Evolutionary conservation across 2,797 vertebrate genomes (phyloP).

Genomic region (Coracias cyanogaster): DNA sequence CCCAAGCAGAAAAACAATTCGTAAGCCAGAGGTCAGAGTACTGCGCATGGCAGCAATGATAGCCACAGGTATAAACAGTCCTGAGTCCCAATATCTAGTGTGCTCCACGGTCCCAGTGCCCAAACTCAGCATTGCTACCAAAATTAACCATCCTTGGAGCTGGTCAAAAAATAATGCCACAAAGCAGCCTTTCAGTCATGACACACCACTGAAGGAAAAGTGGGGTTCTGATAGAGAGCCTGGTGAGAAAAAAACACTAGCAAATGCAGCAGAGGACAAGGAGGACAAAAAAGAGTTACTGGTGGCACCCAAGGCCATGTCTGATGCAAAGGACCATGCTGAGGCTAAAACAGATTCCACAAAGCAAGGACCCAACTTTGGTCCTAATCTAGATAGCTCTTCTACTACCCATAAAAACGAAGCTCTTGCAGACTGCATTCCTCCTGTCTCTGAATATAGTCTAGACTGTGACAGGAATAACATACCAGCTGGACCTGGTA

Average conservation of each 20-base stretch:
- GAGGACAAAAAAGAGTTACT: neutral
- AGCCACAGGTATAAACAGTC: conserved; percentile 64
- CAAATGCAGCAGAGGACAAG: neutral
- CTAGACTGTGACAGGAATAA: neutral
- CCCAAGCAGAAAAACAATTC: conserved; percentile 2
- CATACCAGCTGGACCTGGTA: neutral
- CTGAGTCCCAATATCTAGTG: conserved; percentile 65
- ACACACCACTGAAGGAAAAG: neutral
- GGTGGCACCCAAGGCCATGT: neutral
- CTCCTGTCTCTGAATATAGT: neutral
- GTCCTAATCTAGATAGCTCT: neutral
- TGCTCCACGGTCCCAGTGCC: conserved; percentile 64
- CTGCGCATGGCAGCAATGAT: conserved; percentile 59
- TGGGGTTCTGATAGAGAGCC: neutral
- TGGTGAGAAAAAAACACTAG: neutral
- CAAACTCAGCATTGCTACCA: conserved; percentile 69
- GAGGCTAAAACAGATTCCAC: neutral
- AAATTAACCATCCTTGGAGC: conserved; percentile 70
- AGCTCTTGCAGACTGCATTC: neutral
- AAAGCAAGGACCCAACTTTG: neutral
- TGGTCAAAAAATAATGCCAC: conserved; percentile 64
- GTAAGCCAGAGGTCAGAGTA: conserved; percentile 68
- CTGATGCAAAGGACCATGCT: neutral
- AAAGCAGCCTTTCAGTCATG: neutral
- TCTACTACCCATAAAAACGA: neutral